phyloP scores from a whole-genome alignment of 2,797 vertebrate species.

The Octomys mimax region DNA sequence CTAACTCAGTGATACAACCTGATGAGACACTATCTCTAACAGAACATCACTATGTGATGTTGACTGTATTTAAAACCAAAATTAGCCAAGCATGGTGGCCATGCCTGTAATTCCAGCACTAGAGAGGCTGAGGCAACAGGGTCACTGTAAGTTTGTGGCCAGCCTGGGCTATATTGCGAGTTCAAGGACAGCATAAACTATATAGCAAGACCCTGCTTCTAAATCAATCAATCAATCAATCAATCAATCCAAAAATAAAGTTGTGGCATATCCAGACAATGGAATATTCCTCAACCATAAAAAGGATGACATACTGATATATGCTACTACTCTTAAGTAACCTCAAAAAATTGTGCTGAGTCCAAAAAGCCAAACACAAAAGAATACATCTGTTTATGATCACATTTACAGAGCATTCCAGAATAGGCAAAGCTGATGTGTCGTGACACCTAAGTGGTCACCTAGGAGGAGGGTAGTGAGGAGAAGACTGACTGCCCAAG shows the following conservation, averaged over 20 bases:
- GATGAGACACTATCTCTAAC: neutral
- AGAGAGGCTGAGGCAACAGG: neutral
- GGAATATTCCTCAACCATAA: neutral
- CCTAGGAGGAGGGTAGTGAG: neutral
- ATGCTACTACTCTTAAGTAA: neutral
- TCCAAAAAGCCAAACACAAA: neutral
- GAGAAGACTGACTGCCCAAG: neutral
- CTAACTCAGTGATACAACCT: neutral
- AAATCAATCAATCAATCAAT: neutral
- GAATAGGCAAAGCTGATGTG: neutral
- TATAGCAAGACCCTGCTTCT: neutral
- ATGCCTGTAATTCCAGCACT: neutral
- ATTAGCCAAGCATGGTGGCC: neutral
- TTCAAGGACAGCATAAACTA: neutral
- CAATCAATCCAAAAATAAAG: constrained; percentile 8
- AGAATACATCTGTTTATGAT: neutral
- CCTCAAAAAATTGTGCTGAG: neutral
- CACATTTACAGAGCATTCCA: neutral
- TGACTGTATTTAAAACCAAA: neutral
- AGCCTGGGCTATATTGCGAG: neutral
- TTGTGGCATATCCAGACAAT: neutral
- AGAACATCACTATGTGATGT: neutral
- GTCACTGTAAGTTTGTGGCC: neutral
- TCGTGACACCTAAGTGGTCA: neutral
- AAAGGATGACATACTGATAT: neutral